Conservation (phyloP, 2,113 vertebrate species). For the Varanus komodoensis region DNA sequence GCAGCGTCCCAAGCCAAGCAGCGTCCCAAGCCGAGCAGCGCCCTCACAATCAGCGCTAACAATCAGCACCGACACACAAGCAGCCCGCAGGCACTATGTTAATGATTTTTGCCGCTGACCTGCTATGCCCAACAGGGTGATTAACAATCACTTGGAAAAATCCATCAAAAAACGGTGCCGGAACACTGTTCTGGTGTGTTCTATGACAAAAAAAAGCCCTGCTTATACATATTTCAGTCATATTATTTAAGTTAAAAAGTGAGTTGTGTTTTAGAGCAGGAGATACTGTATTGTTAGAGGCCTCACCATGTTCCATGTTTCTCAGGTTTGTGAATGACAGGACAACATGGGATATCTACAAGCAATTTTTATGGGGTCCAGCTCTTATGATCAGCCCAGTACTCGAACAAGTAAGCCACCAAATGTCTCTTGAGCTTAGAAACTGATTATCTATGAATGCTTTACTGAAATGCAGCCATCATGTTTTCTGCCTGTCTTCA, state of each 20-base stretch:
- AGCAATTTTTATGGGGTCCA: slow-evolving; percentile 87
- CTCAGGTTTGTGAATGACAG: slow-evolving; percentile 83
- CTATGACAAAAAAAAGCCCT: no score
- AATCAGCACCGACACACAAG: no score
- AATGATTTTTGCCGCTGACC: no score
- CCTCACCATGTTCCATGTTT: neutral
- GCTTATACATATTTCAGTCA: neutral
- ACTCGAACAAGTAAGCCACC: slow-evolving; percentile 73
- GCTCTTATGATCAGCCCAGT: slow-evolving; percentile 86
- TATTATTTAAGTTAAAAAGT: neutral
- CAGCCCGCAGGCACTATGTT: no score
- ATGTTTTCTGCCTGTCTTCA: neutral
- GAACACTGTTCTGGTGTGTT: no score
- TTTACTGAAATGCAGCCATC: neutral
- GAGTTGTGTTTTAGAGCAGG: neutral
- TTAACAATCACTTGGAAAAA: no score
- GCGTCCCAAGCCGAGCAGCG: no score
- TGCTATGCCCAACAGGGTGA: no score
- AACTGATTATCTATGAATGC: neutral
- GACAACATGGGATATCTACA: slow-evolving; percentile 83
- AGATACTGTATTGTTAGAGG: neutral
- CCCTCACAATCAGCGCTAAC: no score
- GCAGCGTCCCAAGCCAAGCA: no score
- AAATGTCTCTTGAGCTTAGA: neutral
- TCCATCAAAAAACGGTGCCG: no score